phyloP scores from a whole-genome alignment of 1,140 invertebrate species.

The Drosophila chauvacae region DNA sequence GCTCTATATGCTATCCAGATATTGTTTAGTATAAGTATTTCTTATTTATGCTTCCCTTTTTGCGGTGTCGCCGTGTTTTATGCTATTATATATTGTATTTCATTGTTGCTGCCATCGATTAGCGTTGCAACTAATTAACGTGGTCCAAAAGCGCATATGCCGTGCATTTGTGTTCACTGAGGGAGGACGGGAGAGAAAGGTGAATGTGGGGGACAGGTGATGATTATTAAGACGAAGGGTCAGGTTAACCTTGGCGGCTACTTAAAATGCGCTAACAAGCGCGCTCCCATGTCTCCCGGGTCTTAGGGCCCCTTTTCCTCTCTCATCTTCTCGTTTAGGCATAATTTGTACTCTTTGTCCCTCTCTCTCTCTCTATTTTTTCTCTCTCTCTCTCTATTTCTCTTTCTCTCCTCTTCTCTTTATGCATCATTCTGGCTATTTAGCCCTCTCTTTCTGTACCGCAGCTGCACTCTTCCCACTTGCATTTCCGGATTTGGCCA shows the following conservation, averaged over 20 bases:
- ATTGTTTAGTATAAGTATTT: background rate
- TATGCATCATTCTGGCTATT: background rate
- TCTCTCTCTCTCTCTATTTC: background rate
- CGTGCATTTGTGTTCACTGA: conserved; percentile 22
- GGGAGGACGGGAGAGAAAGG: background rate
- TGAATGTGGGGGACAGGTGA: background rate
- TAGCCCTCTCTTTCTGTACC: background rate
- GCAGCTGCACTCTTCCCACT: background rate
- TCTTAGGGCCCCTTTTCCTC: conserved; percentile 30
- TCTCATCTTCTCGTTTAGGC: conserved; percentile 7
- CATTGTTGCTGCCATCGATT: conserved; percentile 36
- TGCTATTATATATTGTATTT: conserved; percentile 4
- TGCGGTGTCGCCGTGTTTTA: conserved; percentile 3
- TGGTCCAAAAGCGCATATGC: conserved; percentile 53
- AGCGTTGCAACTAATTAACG: conserved; percentile 46
- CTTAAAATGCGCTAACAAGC: conserved; percentile 74
- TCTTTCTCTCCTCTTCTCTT: background rate
- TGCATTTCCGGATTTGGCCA: conserved; percentile 47
- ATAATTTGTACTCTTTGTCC: conserved; percentile 45
- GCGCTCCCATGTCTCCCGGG: conserved; percentile 53
- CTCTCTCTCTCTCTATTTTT: background rate
- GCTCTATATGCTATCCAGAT: background rate
- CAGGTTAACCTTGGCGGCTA: conserved; percentile 48
- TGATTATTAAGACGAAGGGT: conserved; percentile 52
- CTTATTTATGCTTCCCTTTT: conserved; percentile 3